Percentiles rank a stretch among this genome's conserved stretches.
Evolutionary conservation across 1,140 invertebrate species (phyloP).

Genomic region (Geopemphigus sp.): DNA sequence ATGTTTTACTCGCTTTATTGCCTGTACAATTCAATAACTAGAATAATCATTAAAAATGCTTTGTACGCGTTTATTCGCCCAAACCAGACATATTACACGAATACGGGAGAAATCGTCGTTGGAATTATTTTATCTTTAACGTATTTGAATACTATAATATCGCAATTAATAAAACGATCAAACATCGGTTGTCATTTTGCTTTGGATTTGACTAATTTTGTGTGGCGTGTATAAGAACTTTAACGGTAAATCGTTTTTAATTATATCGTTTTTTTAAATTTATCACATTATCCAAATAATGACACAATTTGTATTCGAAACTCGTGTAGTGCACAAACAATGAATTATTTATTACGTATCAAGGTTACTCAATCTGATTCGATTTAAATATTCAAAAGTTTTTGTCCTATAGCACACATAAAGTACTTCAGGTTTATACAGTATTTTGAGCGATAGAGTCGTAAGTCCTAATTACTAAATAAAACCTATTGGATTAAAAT

Average conservation of each 20-base stretch:
- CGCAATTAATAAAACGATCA: too few species aligned
- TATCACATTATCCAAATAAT: not conserved
- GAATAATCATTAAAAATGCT: too few species aligned
- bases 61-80: too few species aligned
- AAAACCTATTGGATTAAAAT: constrained; percentile 36
- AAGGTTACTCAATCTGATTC: constrained; percentile 4
- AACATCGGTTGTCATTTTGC: too few species aligned
- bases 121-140: too few species aligned
- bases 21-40: too few species aligned
- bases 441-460: constrained; percentile 12
- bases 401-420: constrained; percentile 7
- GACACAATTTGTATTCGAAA: constrained; percentile 21
- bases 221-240: not conserved
- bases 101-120: too few species aligned
- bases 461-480: constrained; percentile 8
- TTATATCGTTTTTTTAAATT: constrained; percentile 19
- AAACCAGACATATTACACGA: too few species aligned
- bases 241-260: not conserved
- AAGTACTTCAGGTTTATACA: not conserved
- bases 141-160: too few species aligned
- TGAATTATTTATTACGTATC: constrained; percentile 17
- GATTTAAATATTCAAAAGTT: constrained; percentile 43
- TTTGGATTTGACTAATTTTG: too few species aligned
- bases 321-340: not conserved
- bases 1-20: too few species aligned